Percentiles rank a stretch among this genome's conserved stretches.
Evolutionary conservation across 2,888 invertebrate genomes (phyloP).

Genomic region (Nomada ferruginata): DNA sequence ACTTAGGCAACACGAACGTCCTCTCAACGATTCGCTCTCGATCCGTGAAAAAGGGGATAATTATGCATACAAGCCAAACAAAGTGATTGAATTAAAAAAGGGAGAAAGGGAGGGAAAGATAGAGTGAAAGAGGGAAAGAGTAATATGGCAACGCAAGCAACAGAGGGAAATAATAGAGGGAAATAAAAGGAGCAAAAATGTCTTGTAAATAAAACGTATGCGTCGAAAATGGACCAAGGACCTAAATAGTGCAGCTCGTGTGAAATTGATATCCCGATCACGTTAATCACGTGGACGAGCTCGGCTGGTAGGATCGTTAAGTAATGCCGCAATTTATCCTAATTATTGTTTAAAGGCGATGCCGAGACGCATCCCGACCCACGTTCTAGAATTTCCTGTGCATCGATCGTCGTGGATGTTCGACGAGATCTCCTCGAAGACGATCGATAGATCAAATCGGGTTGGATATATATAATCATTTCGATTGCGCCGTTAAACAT

Average conservation of each 20-base stretch:
- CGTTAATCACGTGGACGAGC: conserved; percentile 63
- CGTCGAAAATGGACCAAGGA: conserved; percentile 78
- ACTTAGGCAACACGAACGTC: conserved; percentile 36
- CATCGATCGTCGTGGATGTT: conserved; percentile 13
- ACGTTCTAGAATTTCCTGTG: conserved; percentile 15
- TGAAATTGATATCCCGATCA: conserved; percentile 68
- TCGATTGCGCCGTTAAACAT: no score
- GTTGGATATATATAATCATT: no score
- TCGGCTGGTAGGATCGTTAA: conserved; percentile 76
- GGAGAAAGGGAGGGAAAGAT: background rate
- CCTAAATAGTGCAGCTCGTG: conserved; percentile 74
- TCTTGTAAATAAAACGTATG: conserved; percentile 76
- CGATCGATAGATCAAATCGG: background rate
- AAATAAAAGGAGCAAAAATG: conserved; percentile 51
- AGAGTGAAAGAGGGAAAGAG: conserved; percentile 7
- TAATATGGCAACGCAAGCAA: conserved; percentile 42
- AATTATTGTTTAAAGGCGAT: conserved; percentile 61
- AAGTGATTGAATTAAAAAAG: conserved; percentile 36
- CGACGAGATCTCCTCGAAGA: background rate
- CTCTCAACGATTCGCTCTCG: conserved; percentile 62
- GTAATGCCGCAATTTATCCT: conserved; percentile 78
- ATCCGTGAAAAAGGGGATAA: conserved; percentile 44
- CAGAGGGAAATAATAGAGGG: conserved; percentile 41
- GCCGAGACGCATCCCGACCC: background rate
- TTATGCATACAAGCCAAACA: conserved; percentile 67